A percentile compares a stretch with the other conserved stretches of the same genome.
Evolutionary conservation across 2,888 invertebrate species (phyloP).

Genomic region (Odontomyia ornata): DNA sequence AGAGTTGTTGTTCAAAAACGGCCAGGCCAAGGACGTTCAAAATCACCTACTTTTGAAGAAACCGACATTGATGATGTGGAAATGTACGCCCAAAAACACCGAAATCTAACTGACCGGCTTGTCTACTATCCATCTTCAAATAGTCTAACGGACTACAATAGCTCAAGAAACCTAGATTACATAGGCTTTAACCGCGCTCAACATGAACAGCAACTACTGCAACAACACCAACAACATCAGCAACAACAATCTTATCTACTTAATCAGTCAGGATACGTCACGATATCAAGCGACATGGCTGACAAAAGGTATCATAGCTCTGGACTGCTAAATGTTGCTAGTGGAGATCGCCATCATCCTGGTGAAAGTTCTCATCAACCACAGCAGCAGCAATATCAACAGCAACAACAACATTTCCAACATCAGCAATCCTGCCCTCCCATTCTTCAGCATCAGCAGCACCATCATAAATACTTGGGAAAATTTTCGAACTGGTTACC

Average conservation of each 20-base stretch:
- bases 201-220: background rate
- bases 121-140: constrained; percentile 78
- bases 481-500: constrained; percentile 77
- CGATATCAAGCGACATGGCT: constrained; percentile 54
- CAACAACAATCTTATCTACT: constrained; percentile 51
- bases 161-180: constrained; percentile 59
- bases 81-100: constrained; percentile 53
- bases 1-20: background rate
- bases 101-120: constrained; percentile 76
- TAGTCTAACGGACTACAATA: constrained; percentile 64
- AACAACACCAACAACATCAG: constrained; percentile 47
- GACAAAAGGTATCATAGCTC: constrained; percentile 55
- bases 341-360: constrained; percentile 21
- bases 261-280: constrained; percentile 52
- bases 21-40: background rate
- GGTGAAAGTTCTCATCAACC: constrained; percentile 38
- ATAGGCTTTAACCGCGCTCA: constrained; percentile 47
- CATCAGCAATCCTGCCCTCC: constrained; percentile 56
- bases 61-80: constrained; percentile 55
- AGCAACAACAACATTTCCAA: constrained; percentile 49
- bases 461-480: constrained; percentile 65
- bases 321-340: background rate
- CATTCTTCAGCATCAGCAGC: constrained; percentile 50
- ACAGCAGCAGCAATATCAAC: constrained; percentile 44
- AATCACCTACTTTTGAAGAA: constrained; percentile 52